Percentiles rank a stretch among this genome's conserved stretches.
Conservation (phyloP, 2,113 vertebrate species). For the Hassar affinis region DNA sequence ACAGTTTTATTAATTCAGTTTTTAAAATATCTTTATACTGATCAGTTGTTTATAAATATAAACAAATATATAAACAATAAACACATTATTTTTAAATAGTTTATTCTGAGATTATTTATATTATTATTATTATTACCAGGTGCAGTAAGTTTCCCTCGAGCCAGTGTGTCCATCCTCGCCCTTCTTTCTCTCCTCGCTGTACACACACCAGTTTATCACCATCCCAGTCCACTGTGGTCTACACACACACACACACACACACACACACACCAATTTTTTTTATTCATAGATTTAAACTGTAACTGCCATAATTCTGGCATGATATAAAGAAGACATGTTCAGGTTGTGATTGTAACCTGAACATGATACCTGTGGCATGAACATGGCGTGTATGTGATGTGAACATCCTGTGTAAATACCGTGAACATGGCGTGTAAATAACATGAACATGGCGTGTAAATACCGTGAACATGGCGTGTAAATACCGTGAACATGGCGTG, state of each 20-base stretch:
- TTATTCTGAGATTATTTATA: no score
- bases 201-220: constrained; percentile 84
- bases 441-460: no score
- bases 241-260: constrained; percentile 28
- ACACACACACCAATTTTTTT: neutral
- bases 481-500: no score
- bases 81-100: no score
- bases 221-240: constrained; percentile 74
- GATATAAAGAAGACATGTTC: neutral
- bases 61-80: no score
- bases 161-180: constrained; percentile 91
- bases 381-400: neutral
- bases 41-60: neutral
- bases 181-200: constrained; percentile 86
- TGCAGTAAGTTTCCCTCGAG: constrained; percentile 81
- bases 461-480: no score
- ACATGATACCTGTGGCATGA: neutral
- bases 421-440: no score
- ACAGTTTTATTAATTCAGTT: neutral
- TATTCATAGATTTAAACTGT: no score
- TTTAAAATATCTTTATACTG: neutral
- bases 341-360: neutral
- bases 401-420: no score
- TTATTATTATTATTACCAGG: constrained; percentile 76
- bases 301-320: neutral